phyloP scores from a whole-genome alignment of 2,888 invertebrate genomes.

The Seira musarum region DNA sequence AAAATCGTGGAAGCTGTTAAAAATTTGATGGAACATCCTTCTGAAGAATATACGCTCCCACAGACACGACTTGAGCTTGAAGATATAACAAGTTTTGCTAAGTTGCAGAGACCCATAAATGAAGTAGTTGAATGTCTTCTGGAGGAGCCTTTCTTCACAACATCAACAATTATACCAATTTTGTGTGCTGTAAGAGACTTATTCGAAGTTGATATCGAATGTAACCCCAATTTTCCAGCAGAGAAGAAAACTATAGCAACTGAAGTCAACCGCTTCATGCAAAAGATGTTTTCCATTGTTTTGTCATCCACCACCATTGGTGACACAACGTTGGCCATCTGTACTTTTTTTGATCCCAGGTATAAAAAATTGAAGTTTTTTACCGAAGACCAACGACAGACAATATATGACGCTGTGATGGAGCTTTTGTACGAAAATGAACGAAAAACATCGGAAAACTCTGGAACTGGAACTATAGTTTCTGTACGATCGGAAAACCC shows the following conservation, averaged over 20 bases:
- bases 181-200: slow-evolving; percentile 26
- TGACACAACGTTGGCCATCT: slow-evolving; percentile 21
- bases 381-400: slow-evolving; percentile 27
- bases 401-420: slow-evolving; percentile 3
- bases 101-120: slow-evolving; percentile 51
- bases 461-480: slow-evolving; percentile 3
- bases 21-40: background rate
- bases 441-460: background rate
- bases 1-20: slow-evolving; percentile 26
- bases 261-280: too few species aligned
- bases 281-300: too few species aligned
- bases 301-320: slow-evolving; percentile 26
- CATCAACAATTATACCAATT: slow-evolving; percentile 31
- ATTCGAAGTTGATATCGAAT: background rate
- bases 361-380: slow-evolving; percentile 54
- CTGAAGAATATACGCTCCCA: background rate
- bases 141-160: slow-evolving; percentile 33
- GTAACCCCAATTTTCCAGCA: background rate
- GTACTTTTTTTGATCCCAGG: slow-evolving; percentile 54
- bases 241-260: too few species aligned
- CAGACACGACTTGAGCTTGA: background rate
- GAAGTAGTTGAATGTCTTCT: slow-evolving; percentile 48
- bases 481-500: slow-evolving; percentile 38
- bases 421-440: slow-evolving; percentile 14
- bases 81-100: slow-evolving; percentile 14